Percentiles rank a stretch among this genome's conserved stretches.
phyloP scores from a whole-genome alignment of 2,113 vertebrate species.

The Emberiza fucata region DNA sequence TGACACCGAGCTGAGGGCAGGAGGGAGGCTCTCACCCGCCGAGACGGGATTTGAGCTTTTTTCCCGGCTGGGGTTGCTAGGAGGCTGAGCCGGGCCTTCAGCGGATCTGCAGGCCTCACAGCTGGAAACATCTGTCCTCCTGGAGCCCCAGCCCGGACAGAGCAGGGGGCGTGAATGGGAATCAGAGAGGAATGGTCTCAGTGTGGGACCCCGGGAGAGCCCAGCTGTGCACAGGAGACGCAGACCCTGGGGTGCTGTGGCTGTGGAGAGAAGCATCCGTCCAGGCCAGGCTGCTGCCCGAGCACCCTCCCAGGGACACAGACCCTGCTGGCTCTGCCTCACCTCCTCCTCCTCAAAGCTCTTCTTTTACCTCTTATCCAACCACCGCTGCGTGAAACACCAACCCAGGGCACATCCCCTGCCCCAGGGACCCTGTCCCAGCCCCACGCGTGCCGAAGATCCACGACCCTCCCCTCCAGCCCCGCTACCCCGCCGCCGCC shows the following conservation, averaged over 20 bases:
- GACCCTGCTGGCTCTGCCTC: neutral
- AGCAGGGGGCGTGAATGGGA: neutral
- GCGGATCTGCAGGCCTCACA: neutral
- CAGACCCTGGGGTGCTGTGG: accelerated
- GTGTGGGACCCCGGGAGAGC: accelerated
- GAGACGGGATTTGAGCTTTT: neutral
- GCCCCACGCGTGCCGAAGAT: accelerated
- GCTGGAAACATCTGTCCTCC: neutral
- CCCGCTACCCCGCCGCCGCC: accelerated
- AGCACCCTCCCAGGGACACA: accelerated
- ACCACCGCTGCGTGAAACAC: accelerated
- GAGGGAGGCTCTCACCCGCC: neutral
- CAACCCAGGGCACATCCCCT: accelerated
- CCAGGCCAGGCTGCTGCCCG: neutral
- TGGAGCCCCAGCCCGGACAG: neutral
- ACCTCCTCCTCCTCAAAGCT: neutral
- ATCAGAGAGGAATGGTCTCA: neutral
- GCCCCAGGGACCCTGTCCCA: accelerated
- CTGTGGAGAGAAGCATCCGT: neutral
- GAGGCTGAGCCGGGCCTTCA: neutral
- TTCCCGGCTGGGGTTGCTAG: neutral
- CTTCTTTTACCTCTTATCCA: accelerated
- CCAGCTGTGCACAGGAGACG: neutral
- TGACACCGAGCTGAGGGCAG: neutral
- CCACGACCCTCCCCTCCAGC: accelerated